Base-by-base conservation (phyloP, 2,113 vertebrate species). In the Lanius collurio region DNA sequence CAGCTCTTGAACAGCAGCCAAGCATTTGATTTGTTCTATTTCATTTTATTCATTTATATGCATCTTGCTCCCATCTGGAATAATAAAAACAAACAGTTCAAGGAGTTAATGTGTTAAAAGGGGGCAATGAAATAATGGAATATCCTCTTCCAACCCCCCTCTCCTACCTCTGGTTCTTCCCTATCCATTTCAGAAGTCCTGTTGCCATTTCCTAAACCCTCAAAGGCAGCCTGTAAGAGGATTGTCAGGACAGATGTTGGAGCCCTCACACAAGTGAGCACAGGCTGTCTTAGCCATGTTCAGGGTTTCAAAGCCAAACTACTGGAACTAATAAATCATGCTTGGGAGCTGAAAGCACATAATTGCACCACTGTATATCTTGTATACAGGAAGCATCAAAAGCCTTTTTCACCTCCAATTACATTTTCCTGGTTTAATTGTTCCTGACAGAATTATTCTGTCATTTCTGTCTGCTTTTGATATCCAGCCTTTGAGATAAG, bases 221-320 rank as follows among this genome's bases (percentile, higher is more conserved):
- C 85, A 59, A 83, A 83, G 88, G 50, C 84, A 93, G 95, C 68
- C 91, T 73, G 60, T 94, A 95, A 97, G 96, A 96, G 96, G 96
- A 97, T 97, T 97, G 91, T 79, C 79, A 84, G 94, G 83, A 95
- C 97, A 98, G 97, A 97, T 97, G 96, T 88, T 97, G 83, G 96
- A 96, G 87, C 67, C 89, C 93, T 91, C 83, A 83, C 69, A 92
- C 95, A 96, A 83, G 53, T 83, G 92, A 93, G 94, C 96, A 81
- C 19, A 9, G 16, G 60, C 84, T 74, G 63, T 24, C 92, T 92
- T 27, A 90, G 57, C 88, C 93, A 33, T 68, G 92, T 80, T 95
- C 87, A 49, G 82, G 20, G 82, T 85, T 88, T 85, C 81, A 96
- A 79, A 97, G 89, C 85, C 94, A 93, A 88, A 96, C 87, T 64